Conservation (phyloP, 2,797 vertebrate species). For the Ceryle rudis region DNA sequence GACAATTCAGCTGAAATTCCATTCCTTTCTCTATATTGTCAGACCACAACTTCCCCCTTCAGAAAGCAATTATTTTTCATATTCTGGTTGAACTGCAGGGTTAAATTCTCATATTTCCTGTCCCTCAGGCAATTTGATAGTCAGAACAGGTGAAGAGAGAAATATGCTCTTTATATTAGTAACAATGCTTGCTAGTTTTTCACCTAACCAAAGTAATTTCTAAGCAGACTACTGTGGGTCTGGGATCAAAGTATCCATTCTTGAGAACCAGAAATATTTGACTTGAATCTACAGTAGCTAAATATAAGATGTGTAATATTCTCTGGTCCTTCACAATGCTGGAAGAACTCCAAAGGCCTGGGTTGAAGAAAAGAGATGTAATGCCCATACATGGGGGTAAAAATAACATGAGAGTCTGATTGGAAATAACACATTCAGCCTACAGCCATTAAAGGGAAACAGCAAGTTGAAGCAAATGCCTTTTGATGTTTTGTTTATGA, state of each 20-base stretch:
- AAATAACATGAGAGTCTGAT: conserved; percentile 10
- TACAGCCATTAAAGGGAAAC: conserved; percentile 56
- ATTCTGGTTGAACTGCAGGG: not conserved
- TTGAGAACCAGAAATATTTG: not conserved
- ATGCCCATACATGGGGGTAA: conserved; percentile 58
- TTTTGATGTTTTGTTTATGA: not conserved
- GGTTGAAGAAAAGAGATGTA: not conserved
- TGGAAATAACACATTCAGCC: not conserved
- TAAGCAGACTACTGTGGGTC: not conserved
- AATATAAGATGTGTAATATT: conserved; percentile 1
- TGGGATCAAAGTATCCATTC: not conserved
- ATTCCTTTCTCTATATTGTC: not conserved
- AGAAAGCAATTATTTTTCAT: not conserved
- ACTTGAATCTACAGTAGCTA: conserved; percentile 30
- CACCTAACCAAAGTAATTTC: not conserved
- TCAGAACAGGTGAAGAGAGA: not conserved
- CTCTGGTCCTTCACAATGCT: not conserved
- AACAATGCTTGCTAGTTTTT: not conserved
- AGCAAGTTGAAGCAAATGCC: not conserved
- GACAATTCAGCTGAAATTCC: not conserved
- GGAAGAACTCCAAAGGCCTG: conserved; percentile 53
- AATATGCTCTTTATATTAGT: not conserved
- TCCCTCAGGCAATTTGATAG: not conserved
- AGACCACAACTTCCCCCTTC: not conserved
- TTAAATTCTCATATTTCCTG: not conserved